Base-by-base conservation (phyloP, 2,113 vertebrate species). In the Butastur rufipennis region DNA sequence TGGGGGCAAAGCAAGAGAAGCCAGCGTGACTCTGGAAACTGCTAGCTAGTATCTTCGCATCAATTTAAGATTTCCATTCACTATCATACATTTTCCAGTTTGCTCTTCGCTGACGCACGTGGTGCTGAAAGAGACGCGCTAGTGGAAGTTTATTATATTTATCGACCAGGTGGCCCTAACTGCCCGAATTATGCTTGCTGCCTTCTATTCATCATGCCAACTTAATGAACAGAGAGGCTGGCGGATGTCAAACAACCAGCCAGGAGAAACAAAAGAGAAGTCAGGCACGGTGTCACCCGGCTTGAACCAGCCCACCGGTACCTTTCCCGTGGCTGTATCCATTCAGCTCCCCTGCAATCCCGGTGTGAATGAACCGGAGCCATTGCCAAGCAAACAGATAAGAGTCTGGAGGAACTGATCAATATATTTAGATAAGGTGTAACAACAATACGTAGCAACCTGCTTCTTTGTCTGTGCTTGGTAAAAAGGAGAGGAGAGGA, bases 401-500 rank as follows among this genome's bases (percentile, higher is more conserved):
- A 95, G 85, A 93, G 72, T 62, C 74, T 36, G 31, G 71, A 95
- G 94, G 86, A 90, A 85, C 92, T 77, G 91, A 97, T 95, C 91
- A 67, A 97, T 98, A 95, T 58, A 79, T 84, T 97, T 75, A 97
- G 96, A 96, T 94, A 95, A 96, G 78, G 53, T 61, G 58, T 42
- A 94, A 92, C 78, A 83, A 83, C 95, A 97, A 96, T 66, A 91
- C 45, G 71, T 74, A 97, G 96, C 95, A 96, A 96, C 87, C 89
- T 70, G 62, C 31, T 32, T 43, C 80, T 93, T 89, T 94, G 79
- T 79, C 63, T 14, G 9, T 62, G 58, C 82, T 78, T 83, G 72
- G 77, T 59, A 95, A 95, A 75, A 77, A 74, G 62, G 32, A 66
- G 40, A 73, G 45, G 70, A 80, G 31, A 65, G 29, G 66, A 85